These are phyloP conservation scores for Aldrovandia affinis DNA, from an alignment of 2,797 vertebrate species.

Conservation along the genomic window DNA sequence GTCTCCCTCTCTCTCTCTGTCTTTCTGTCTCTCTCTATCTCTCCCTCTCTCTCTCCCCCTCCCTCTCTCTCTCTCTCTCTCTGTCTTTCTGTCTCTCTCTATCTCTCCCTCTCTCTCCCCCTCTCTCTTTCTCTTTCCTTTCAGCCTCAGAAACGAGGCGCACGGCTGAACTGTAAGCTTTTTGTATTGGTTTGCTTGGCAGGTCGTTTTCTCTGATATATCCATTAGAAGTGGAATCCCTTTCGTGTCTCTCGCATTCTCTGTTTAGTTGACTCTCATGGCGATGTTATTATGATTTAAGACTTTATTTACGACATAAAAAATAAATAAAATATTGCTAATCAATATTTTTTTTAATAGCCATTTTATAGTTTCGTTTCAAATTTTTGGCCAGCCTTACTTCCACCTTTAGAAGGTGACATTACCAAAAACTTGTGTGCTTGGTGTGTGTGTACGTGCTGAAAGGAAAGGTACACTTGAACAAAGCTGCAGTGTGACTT, in stretches of 20 bases:
- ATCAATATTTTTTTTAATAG: too few species aligned
- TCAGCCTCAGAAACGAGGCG: too few species aligned
- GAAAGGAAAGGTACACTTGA: neutral
- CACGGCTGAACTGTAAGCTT: too few species aligned
- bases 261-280: neutral
- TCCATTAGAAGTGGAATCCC: neutral
- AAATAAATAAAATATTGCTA: neutral
- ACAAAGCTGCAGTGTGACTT: neutral
- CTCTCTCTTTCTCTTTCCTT: too few species aligned
- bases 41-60: too few species aligned
- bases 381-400: conserved; percentile 30
- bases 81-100: too few species aligned
- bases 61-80: too few species aligned
- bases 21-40: too few species aligned
- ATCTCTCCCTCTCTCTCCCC: too few species aligned
- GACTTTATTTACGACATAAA: neutral
- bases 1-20: too few species aligned
- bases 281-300: neutral
- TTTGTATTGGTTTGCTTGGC: too few species aligned
- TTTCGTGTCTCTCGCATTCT: neutral
- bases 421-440: neutral
- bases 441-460: neutral
- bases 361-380: conserved; percentile 14
- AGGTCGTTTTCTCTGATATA: too few species aligned
- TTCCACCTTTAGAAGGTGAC: neutral